Percentiles rank a stretch among this genome's conserved stretches.
phyloP scores from a whole-genome alignment of 2,797 vertebrate genomes.

The Antrozous pallidus region DNA sequence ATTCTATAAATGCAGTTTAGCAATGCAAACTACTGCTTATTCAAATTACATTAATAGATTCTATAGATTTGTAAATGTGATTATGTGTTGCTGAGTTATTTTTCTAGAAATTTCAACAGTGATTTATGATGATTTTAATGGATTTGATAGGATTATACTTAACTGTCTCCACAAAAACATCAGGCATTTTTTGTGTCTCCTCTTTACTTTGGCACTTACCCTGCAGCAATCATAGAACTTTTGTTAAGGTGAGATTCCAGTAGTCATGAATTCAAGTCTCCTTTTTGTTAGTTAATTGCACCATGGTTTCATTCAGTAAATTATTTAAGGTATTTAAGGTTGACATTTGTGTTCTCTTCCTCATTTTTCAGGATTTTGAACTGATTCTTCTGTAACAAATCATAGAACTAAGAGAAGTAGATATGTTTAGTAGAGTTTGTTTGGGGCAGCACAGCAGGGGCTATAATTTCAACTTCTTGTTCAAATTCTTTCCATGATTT shows the following conservation, averaged over 20 bases:
- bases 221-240: background rate
- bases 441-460: background rate
- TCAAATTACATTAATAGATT: background rate
- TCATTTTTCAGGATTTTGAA: background rate
- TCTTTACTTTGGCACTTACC: background rate
- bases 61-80: background rate
- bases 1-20: conserved; percentile 12
- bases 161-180: background rate
- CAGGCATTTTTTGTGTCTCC: background rate
- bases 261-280: background rate
- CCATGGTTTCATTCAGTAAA: background rate
- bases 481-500: background rate
- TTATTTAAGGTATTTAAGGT: background rate
- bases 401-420: background rate
- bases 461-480: background rate
- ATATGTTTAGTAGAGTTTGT: background rate
- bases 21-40: background rate
- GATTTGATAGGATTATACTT: background rate
- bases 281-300: background rate
- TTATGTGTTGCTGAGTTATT: background rate
- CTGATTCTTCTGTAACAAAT: background rate
- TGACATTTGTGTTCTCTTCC: background rate
- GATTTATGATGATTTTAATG: background rate
- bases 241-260: background rate
- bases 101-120: background rate